phyloP scores from a whole-genome alignment of 2,113 vertebrate species.

The Andinoacara biseriatus region DNA sequence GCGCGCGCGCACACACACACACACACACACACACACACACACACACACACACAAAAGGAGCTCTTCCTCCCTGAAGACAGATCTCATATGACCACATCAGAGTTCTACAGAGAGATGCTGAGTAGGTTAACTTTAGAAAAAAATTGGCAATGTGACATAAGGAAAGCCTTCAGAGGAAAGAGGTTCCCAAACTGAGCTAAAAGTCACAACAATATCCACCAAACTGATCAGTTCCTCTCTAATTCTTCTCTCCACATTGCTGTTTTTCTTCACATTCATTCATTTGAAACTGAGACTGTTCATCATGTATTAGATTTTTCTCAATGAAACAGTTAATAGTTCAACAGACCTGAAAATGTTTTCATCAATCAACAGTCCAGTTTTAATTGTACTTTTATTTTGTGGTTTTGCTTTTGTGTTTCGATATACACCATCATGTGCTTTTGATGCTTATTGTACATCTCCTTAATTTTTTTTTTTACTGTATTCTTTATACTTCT shows the following conservation, averaged over 20 bases:
- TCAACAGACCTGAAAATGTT: too few relatives aligned
- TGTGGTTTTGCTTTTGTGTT: neutral
- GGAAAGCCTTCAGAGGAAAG: neutral
- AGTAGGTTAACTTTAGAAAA: neutral
- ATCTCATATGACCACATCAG: slow-evolving; percentile 32
- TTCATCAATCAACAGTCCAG: neutral
- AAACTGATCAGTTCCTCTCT: too few relatives aligned
- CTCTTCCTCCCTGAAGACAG: slow-evolving; percentile 9
- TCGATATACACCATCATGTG: neutral
- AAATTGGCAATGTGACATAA: neutral
- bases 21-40: neutral
- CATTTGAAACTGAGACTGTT: too few relatives aligned
- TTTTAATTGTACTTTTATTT: neutral
- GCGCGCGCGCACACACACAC: neutral
- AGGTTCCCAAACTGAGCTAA: neutral
- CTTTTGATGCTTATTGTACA: neutral
- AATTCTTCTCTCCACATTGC: too few relatives aligned
- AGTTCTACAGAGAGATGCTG: neutral
- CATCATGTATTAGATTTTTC: too few relatives aligned
- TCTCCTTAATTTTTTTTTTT: too few relatives aligned
- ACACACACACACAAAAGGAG: neutral
- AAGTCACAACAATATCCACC: too few relatives aligned
- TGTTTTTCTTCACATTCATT: too few relatives aligned
- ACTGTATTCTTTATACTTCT: too few relatives aligned
- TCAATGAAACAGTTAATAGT: too few relatives aligned